A percentile compares a stretch with the other conserved stretches of the same genome.
phyloP scores from a whole-genome alignment of 2,888 invertebrate species.

The Amaurobius ferox region DNA sequence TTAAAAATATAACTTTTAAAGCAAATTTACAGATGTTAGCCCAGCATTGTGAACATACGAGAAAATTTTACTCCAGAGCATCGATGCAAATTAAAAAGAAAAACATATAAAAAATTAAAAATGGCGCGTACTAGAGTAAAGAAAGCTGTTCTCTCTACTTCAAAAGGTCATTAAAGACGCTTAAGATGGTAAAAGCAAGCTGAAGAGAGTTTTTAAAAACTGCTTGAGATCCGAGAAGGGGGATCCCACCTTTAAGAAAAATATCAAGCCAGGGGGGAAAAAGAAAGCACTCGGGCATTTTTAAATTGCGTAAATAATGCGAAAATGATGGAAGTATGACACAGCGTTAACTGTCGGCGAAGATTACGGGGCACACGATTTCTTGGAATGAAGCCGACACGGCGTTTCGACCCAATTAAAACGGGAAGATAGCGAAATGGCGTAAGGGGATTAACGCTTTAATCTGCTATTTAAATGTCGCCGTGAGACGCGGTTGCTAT shows the following conservation, averaged over 20 bases:
- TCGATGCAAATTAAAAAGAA: not conserved
- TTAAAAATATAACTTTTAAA: too few relatives aligned
- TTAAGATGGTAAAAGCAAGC: slow-evolving; percentile 55
- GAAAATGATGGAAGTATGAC: slow-evolving; percentile 63
- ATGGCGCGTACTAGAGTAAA: not conserved
- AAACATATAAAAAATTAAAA: not conserved
- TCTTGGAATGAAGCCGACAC: slow-evolving; percentile 37
- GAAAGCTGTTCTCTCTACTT: not conserved
- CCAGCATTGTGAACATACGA: not conserved
- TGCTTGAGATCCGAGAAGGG: not conserved
- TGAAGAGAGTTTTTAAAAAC: slow-evolving; percentile 36
- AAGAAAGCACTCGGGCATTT: slow-evolving; percentile 18
- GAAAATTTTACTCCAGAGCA: not conserved
- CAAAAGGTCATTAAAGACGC: slow-evolving; percentile 63
- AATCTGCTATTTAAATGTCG: slow-evolving; percentile 72
- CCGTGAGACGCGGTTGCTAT: slow-evolving; percentile 66
- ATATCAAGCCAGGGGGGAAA: slow-evolving; percentile 6
- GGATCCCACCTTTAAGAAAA: slow-evolving; percentile 18
- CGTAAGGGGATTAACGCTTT: slow-evolving; percentile 71
- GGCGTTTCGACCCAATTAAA: slow-evolving; percentile 63
- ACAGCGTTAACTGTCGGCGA: slow-evolving; percentile 45
- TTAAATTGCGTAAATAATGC: slow-evolving; percentile 72
- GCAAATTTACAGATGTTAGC: not conserved
- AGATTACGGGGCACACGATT: slow-evolving; percentile 45
- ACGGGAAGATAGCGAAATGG: slow-evolving; percentile 69